Evolutionary conservation across 2,888 invertebrate species (phyloP).

Genomic region (Tethea ocularis): DNA sequence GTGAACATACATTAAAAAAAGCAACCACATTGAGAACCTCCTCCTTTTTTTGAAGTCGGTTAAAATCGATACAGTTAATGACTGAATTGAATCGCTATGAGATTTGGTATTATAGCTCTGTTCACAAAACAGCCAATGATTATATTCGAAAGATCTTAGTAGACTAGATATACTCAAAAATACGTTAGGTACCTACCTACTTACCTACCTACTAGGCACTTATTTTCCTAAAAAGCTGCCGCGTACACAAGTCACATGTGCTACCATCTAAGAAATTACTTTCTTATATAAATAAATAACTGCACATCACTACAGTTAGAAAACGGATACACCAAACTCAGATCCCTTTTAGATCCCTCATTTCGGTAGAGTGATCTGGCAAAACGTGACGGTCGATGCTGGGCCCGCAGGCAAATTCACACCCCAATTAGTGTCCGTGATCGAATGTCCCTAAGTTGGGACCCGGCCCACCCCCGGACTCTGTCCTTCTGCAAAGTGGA

Average conservation of each 20-base stretch:
- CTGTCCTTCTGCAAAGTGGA: conserved; percentile 7
- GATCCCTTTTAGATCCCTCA: not conserved
- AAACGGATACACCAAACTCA: not conserved
- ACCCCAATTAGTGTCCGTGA: conserved; percentile 60
- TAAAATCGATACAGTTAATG: too few species aligned
- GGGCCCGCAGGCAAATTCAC: conserved; percentile 53
- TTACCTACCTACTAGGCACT: too few species aligned
- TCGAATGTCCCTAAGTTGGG: conserved; percentile 43
- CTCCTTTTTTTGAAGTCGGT: too few species aligned
- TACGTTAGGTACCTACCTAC: too few species aligned
- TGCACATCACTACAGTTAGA: not conserved
- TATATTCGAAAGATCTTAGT: not conserved
- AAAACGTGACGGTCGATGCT: conserved; percentile 1
- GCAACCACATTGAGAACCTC: too few species aligned
- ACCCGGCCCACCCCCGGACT: conserved; percentile 18
- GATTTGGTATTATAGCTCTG: too few species aligned
- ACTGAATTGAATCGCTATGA: too few species aligned
- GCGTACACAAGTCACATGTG: not conserved
- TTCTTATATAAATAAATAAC: not conserved
- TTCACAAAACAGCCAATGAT: too few species aligned
- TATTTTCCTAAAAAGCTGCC: not conserved
- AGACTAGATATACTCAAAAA: too few species aligned
- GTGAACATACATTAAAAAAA: too few species aligned
- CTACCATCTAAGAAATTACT: not conserved
- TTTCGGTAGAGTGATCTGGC: conserved; percentile 6